Percentiles rank a stretch among this genome's conserved stretches.
phyloP scores from a whole-genome alignment of 2,888 invertebrate species.

The Lasioglossum villosulum region DNA sequence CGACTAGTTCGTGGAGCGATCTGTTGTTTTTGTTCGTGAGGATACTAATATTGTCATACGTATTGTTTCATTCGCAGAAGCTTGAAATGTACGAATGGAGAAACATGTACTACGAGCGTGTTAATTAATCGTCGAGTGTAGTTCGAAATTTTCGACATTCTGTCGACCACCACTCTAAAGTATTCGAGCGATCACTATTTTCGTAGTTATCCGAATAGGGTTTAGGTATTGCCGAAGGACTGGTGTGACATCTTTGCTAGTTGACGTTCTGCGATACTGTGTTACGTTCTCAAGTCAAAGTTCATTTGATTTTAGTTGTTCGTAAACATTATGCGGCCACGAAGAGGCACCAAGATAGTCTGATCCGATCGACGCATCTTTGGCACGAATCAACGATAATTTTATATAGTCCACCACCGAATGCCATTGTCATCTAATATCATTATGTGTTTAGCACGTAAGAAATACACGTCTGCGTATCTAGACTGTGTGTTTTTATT shows the following conservation, averaged over 20 bases:
- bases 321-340: too few species aligned
- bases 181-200: conserved; percentile 16
- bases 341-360: background rate
- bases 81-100: background rate
- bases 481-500: conserved; percentile 10
- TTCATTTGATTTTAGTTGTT: background rate
- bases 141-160: background rate
- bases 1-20: background rate
- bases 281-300: background rate
- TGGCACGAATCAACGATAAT: conserved; percentile 14
- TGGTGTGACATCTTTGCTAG: background rate
- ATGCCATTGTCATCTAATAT: conserved; percentile 30
- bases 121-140: background rate
- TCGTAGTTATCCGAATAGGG: conserved; percentile 12
- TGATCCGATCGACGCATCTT: conserved; percentile 12
- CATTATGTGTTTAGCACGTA: conserved; percentile 52
- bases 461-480: conserved; percentile 57
- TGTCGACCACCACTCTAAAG: background rate
- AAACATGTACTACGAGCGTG: background rate
- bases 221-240: background rate
- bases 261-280: background rate
- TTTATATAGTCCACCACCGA: conserved; percentile 20
- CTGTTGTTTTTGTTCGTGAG: background rate
- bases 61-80: background rate
- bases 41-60: background rate